Percentiles rank a stretch among this genome's conserved stretches.
phyloP scores from a whole-genome alignment of 1,140 invertebrate genomes.

The Panagrolaimus sp. region DNA sequence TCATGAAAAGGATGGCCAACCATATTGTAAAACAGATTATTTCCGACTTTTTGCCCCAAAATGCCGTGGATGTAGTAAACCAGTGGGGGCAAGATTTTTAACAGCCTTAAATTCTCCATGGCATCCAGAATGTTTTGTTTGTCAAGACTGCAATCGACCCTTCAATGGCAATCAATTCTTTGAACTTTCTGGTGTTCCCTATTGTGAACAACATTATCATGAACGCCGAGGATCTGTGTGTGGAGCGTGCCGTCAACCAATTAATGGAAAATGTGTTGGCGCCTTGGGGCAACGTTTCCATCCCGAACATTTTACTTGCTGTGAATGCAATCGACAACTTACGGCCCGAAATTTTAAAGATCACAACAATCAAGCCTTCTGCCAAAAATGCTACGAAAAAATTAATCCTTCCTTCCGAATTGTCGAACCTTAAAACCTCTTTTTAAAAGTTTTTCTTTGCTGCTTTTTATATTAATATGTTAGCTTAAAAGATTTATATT shows the following conservation, averaged over 20 bases:
- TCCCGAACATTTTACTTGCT: conserved; percentile 95
- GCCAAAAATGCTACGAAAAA: conserved; percentile 92
- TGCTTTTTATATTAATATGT: too few species aligned
- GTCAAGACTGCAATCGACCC: conserved; percentile 87
- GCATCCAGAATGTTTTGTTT: conserved; percentile 98
- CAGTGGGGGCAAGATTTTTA: conserved; percentile 98
- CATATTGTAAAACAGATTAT: conserved; percentile 88
- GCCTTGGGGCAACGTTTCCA: conserved; percentile 99
- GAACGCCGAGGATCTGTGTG: conserved; percentile 89
- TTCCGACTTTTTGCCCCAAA: conserved; percentile 98
- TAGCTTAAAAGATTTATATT: too few species aligned
- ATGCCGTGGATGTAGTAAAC: conserved; percentile 87
- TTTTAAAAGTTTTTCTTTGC: not conserved
- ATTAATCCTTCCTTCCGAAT: conserved; percentile 23
- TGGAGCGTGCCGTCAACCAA: conserved; percentile 85
- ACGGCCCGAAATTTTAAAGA: conserved; percentile 98
- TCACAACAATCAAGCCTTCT: conserved; percentile 94
- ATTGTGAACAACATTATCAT: conserved; percentile 96
- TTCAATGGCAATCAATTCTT: conserved; percentile 89
- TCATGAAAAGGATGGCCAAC: conserved; percentile 79
- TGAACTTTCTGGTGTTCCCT: conserved; percentile 88
- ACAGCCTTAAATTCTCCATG: conserved; percentile 91
- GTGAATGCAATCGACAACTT: conserved; percentile 89
- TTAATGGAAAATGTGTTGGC: conserved; percentile 81
- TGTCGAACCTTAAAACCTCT: not conserved